Evolutionary conservation across 2,888 invertebrate genomes (phyloP), one percentile per base, ranked within the genome.

Genomic region (Troides helena): DNA sequence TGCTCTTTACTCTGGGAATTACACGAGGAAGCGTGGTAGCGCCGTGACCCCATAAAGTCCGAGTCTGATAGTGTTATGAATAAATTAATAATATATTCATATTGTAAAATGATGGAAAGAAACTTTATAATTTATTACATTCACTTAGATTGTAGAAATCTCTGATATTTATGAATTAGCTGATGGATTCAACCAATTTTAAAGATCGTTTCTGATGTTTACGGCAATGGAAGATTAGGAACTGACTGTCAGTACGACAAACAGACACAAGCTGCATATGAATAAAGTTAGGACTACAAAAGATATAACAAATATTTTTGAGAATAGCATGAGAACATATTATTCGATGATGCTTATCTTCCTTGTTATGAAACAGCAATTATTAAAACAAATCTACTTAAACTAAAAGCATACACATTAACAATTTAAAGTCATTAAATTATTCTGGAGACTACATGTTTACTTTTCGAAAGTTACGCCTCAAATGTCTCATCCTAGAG

Each of bases 11-110:
- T 30, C 62, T 65, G 74, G 78, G 75, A 76, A 74, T 71, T 73
- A 72, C 74, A 76, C 72, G 74, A 76, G 78, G 80, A 80, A 77
- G 75, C 73, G 73, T 72, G 75, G 79, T 75, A 75, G 75, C 77
- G 79, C 77, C 80, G 72, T 76, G 80, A 80, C 79, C 80, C 78
- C 76, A 77, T 75, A 76, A 75, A 77, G 74, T 73, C 23, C 60
- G 30, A 53, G 6, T 59, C 25, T 53, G 62, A 63, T 63, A 63
- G 58, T 57, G 62, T 69, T 68, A 63, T 60, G 68, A 71, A 71
- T 66, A 64, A 67, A 66, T 69, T 69, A 72, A 72, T 67, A 69
- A 50, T 21, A 63, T 62, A 67, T 69, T 56, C 69, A 65, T 62
- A 58, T 65, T 62, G 61, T 64, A 65, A 65, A 68, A 65, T 69